Conservation (phyloP, 2,113 vertebrate species). For the Hymenochirus boettgeri region DNA sequence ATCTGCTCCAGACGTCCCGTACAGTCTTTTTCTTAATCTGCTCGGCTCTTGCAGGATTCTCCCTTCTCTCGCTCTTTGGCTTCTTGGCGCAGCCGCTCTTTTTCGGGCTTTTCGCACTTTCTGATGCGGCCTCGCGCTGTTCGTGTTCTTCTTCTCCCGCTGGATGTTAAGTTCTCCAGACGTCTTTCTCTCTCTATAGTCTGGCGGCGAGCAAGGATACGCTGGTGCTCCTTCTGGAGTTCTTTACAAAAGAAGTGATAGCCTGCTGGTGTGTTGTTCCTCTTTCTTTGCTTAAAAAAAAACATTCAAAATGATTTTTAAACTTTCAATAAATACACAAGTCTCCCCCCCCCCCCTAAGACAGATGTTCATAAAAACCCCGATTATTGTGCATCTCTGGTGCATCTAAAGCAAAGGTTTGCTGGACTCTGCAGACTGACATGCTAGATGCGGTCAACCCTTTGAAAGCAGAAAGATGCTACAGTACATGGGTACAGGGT, state of each 20-base stretch:
- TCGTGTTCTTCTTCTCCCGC: constrained; percentile 91
- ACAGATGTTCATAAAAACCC: too few relatives aligned
- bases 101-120: constrained; percentile 93
- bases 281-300: constrained; percentile 85
- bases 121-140: constrained; percentile 87
- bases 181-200: constrained; percentile 96
- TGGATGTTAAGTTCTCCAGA: constrained; percentile 94
- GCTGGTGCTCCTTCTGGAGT: constrained; percentile 92
- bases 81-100: constrained; percentile 89
- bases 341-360: background rate
- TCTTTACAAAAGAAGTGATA: constrained; percentile 86
- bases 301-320: too few relatives aligned
- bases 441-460: too few relatives aligned
- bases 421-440: too few relatives aligned
- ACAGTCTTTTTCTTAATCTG: constrained; percentile 98
- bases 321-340: too few relatives aligned
- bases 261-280: constrained; percentile 88
- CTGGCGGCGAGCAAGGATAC: constrained; percentile 89
- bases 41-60: constrained; percentile 93
- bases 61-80: constrained; percentile 94
- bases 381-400: too few relatives aligned
- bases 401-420: too few relatives aligned
- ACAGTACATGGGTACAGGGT: too few relatives aligned
- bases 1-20: constrained; percentile 95
- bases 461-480: too few relatives aligned